phyloP scores from a whole-genome alignment of 2,797 vertebrate species.

The Clarias laeviceps region DNA sequence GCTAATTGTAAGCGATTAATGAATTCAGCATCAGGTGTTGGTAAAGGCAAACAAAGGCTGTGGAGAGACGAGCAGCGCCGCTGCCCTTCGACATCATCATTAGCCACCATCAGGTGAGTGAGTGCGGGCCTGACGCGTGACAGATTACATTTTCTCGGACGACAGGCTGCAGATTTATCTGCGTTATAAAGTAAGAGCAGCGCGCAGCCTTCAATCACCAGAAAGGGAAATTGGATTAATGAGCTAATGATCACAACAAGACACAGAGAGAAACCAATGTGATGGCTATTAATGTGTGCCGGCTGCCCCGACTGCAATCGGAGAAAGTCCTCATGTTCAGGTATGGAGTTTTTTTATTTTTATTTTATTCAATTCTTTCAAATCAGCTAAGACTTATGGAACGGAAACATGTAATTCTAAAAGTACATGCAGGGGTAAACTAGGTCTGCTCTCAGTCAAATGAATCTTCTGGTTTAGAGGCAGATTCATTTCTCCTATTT shows the following conservation, averaged over 20 bases:
- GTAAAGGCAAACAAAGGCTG: slow-evolving; percentile 76
- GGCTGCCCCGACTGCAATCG: not conserved
- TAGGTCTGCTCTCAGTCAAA: slow-evolving; percentile 40
- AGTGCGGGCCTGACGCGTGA: slow-evolving; percentile 72
- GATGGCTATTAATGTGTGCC: slow-evolving; percentile 31
- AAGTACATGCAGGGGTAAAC: slow-evolving; percentile 15
- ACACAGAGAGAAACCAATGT: slow-evolving; percentile 48
- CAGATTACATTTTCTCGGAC: slow-evolving; percentile 79
- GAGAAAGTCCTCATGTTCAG: slow-evolving; percentile 21
- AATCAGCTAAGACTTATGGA: not conserved
- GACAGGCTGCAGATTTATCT: slow-evolving; percentile 77
- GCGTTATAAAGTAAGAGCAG: slow-evolving; percentile 77
- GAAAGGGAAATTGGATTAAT: slow-evolving; percentile 79
- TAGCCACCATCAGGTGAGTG: slow-evolving; percentile 71
- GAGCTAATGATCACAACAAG: slow-evolving; percentile 72
- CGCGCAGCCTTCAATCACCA: slow-evolving; percentile 77
- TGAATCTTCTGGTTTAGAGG: slow-evolving; percentile 27
- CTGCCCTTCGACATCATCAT: slow-evolving; percentile 77
- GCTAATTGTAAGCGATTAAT: slow-evolving; percentile 78
- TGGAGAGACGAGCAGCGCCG: slow-evolving; percentile 29
- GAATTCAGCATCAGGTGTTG: slow-evolving; percentile 76
- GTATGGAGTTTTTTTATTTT: not conserved
- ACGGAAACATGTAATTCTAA: slow-evolving; percentile 21
- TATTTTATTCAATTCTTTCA: not conserved
- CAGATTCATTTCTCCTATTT: slow-evolving; percentile 32